These are phyloP conservation scores for Eriosoma lanigerum DNA, from an alignment of 1,140 invertebrate genomes.

Conservation along the genomic window DNA sequence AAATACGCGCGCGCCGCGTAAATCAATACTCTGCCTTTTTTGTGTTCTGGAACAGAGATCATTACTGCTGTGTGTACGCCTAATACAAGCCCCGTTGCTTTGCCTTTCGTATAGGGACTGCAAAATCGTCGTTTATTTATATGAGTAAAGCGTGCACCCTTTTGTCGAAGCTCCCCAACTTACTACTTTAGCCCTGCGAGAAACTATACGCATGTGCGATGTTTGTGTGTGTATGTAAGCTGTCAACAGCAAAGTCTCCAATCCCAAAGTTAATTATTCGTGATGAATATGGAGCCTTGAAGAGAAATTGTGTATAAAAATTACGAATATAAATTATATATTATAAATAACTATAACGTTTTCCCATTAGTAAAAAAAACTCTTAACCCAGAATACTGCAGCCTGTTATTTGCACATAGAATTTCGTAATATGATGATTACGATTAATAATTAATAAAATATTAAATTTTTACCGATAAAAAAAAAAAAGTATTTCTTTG, in stretches of 20 bases:
- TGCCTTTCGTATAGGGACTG: neutral
- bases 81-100: too few species aligned
- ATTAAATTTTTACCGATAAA: too few species aligned
- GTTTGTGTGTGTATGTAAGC: neutral
- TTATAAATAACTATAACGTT: too few species aligned
- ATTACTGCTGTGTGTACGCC: neutral
- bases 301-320: too few species aligned
- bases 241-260: neutral
- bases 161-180: neutral
- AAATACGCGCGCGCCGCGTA: neutral
- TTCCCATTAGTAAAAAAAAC: too few species aligned
- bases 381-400: too few species aligned
- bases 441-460: too few species aligned
- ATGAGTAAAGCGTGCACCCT: neutral
- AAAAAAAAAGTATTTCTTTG: too few species aligned
- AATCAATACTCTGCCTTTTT: conserved; percentile 41
- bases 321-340: too few species aligned
- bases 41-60: conserved; percentile 6
- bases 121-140: neutral
- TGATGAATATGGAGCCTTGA: too few species aligned
- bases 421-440: too few species aligned
- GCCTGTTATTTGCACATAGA: too few species aligned
- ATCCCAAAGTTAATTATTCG: neutral
- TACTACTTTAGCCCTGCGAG: neutral
- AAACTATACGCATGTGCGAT: neutral